These are phyloP conservation scores for Teinopalpus imperialis DNA, from an alignment of 2,888 invertebrate species.

Conservation along the genomic window DNA sequence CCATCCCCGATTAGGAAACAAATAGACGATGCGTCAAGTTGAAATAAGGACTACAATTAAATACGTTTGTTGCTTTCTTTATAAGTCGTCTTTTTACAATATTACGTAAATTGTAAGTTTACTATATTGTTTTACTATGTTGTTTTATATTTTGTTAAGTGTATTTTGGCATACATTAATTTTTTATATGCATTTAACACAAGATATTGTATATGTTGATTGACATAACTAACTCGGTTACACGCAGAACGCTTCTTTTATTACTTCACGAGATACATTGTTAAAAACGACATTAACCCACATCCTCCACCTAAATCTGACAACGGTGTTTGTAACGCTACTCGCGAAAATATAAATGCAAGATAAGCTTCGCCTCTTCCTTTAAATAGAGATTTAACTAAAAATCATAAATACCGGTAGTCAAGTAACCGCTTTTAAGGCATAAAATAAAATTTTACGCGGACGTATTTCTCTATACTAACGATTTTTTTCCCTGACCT, in stretches of 20 bases:
- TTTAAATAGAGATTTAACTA: not conserved
- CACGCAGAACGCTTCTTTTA: slow-evolving; percentile 24
- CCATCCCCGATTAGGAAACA: too few species aligned
- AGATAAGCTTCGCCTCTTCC: slow-evolving; percentile 23
- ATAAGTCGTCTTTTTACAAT: too few species aligned
- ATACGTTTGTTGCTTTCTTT: too few species aligned
- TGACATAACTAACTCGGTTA: slow-evolving; percentile 28
- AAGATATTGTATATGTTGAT: not conserved
- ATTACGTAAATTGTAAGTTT: too few species aligned
- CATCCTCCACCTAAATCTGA: slow-evolving; percentile 24
- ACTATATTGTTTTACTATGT: too few species aligned
- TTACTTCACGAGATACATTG: slow-evolving; percentile 22
- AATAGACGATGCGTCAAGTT: too few species aligned
- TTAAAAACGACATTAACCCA: slow-evolving; percentile 30
- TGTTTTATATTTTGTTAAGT: too few species aligned
- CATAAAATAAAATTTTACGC: not conserved
- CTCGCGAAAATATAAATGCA: slow-evolving; percentile 27
- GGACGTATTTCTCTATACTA: too few species aligned
- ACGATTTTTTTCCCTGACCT: too few species aligned
- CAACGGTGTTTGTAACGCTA: slow-evolving; percentile 37
- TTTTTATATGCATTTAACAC: not conserved
- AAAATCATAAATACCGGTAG: slow-evolving; percentile 3
- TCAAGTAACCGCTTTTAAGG: not conserved
- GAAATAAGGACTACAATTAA: too few species aligned
- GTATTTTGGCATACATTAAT: too few species aligned